Conservation (phyloP, 1,140 invertebrate genomes). For the Saccostrea glomerata region DNA sequence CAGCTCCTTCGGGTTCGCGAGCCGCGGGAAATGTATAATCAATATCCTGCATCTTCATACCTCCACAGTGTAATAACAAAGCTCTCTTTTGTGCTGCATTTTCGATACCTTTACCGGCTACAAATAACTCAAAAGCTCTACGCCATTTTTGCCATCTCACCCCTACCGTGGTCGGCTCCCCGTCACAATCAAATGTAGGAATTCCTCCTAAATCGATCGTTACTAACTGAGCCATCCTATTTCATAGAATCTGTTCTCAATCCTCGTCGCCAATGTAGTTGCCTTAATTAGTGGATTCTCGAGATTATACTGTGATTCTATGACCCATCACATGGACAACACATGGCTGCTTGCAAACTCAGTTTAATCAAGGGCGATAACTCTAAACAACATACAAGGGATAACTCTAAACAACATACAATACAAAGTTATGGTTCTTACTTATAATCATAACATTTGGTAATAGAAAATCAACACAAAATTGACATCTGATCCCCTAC, state of each 20-base stretch:
- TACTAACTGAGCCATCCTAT: not conserved
- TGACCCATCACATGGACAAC: too few species aligned
- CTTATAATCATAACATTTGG: too few species aligned
- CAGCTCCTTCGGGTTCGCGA: not conserved
- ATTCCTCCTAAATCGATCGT: not conserved
- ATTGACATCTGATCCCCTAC: too few species aligned
- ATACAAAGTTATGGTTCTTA: too few species aligned
- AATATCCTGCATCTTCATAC: not conserved
- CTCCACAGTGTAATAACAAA: too few species aligned
- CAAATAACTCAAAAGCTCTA: not conserved
- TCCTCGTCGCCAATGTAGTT: not conserved
- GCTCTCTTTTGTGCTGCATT: not conserved
- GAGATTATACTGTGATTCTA: too few species aligned
- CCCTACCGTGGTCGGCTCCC: not conserved
- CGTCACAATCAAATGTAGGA: not conserved
- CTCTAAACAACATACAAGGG: too few species aligned
- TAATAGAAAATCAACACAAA: too few species aligned
- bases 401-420: too few species aligned
- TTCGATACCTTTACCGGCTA: not conserved
- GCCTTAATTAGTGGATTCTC: too few species aligned
- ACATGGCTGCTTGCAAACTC: too few species aligned
- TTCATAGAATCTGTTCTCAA: not conserved
- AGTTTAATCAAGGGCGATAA: too few species aligned
- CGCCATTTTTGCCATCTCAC: conserved; percentile 20
- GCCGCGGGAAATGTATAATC: not conserved